These are phyloP conservation scores for Balearica regulorum DNA, from an alignment of 2,797 vertebrate genomes.

Conservation along the genomic window DNA sequence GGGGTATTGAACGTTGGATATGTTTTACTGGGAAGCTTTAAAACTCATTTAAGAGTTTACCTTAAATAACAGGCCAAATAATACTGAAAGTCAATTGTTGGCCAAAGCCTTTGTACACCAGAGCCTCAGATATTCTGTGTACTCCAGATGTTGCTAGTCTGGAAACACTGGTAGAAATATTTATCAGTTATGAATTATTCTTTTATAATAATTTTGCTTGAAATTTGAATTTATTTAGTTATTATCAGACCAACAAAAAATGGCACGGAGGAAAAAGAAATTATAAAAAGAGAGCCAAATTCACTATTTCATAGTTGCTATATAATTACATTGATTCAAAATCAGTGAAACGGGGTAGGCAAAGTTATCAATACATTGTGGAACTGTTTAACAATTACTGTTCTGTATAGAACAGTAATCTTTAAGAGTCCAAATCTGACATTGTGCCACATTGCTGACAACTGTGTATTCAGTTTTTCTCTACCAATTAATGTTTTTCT, in stretches of 20 bases:
- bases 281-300: background rate
- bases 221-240: background rate
- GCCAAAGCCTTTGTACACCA: background rate
- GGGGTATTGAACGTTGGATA: background rate
- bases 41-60: background rate
- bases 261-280: background rate
- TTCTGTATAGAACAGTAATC: background rate
- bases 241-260: background rate
- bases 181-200: background rate
- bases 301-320: background rate
- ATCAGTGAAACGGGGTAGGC: background rate
- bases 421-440: background rate
- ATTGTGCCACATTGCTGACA: background rate
- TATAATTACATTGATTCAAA: background rate
- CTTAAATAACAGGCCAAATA: background rate
- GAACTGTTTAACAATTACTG: background rate
- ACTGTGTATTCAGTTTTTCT: background rate
- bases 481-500: background rate
- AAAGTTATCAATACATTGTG: background rate
- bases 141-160: background rate
- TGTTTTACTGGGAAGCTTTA: background rate
- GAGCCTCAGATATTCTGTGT: background rate
- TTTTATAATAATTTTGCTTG: background rate
- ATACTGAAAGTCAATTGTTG: background rate
- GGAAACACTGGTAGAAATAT: background rate